Evolutionary conservation across 2,888 invertebrate genomes (phyloP), one percentile per base, ranked within the genome.

Genomic region (Lasioglossum leucozonium): DNA sequence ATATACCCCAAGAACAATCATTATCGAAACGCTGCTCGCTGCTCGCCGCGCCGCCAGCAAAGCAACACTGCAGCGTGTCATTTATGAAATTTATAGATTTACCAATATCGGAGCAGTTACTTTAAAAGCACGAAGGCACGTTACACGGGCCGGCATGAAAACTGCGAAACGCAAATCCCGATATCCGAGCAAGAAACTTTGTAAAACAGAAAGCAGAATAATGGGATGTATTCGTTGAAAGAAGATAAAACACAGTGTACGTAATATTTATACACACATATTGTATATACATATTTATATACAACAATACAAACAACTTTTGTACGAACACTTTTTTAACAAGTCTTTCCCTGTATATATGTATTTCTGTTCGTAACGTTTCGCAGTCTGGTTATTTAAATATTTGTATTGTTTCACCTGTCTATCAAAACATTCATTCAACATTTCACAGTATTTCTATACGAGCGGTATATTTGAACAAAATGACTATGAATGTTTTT

Each of bases 21-120:
- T 82, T 71, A 51, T 22, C 16, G 55, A 44, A 71, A 55, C 34
- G 44, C 69, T 55, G 44, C 51, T 42, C 30, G 30, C 42, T 55
- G 22, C n/a, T n/a, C 34, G 34, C 34, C 34, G 47, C 42, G n/a
- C n/a, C 11, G 42, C 18, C n/a, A 42, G 42, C 30, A 42, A 18
- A 51, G 11, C 55, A 16, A 67, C 67, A 67, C n/a, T 11, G 51
- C 55, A 47, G 26, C 65, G 37, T 75, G 58, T n/a, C 22, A 71
- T 74, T 82, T 80, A 69, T 51, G 30, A 80, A 74, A 71, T 82
- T 74, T 62, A 62, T 81, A 40, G 44, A 81, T 80, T 51, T 40
- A 42, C 26, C 77, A 51, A 77, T 77, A 72, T 77, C 72, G 58
- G 5, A 10, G 37, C 37, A 58, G n/a, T 55, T 65, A 67, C 65